Base-by-base conservation (phyloP, 2,888 invertebrate genomes). In the Aquatica leii region DNA sequence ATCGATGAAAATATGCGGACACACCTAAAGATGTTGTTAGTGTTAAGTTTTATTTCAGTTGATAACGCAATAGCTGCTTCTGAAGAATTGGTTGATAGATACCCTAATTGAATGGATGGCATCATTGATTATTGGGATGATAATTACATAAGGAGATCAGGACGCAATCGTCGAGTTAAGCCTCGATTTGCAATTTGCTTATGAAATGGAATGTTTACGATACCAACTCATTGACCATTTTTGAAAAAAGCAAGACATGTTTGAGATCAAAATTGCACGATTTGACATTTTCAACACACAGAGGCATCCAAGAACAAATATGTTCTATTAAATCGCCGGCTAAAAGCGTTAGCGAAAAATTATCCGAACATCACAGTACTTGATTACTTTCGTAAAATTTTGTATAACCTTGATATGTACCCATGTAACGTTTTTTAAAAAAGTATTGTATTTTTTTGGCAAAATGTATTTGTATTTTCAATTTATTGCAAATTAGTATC, bases 301-400 rank as follows among this genome's bases (percentile, higher is more conserved):
- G n/a, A n/a, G n/a, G n/a, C n/a, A n/a, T n/a, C n/a, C n/a, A n/a
- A n/a, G n/a, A n/a, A n/a, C n/a, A n/a, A n/a, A n/a, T n/a, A n/a
- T n/a, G n/a, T n/a, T n/a, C n/a, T n/a, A n/a, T n/a, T n/a, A n/a
- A n/a, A n/a, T n/a, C n/a, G n/a, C n/a, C n/a, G n/a, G 37, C 3
- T 37, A 37, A 37, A 12, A 12, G 11, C 3, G 12, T 37, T 37
- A 37, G n/a, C 37, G 37, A 12, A 37, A 37, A 37, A 37, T 37
- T 37, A 37, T 37, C 37, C 37, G 37, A 37, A 37, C 37, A 37
- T n/a, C n/a, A n/a, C n/a, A n/a, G n/a, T n/a, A n/a, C n/a, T n/a
- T n/a, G n/a, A n/a, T n/a, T n/a, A n/a, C n/a, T n/a, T n/a, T n/a
- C n/a, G n/a, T n/a, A n/a, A n/a, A n/a, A n/a, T n/a, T n/a, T n/a